Base-by-base conservation (phyloP, 2,888 invertebrate genomes). In the Drosophila birchii region DNA sequence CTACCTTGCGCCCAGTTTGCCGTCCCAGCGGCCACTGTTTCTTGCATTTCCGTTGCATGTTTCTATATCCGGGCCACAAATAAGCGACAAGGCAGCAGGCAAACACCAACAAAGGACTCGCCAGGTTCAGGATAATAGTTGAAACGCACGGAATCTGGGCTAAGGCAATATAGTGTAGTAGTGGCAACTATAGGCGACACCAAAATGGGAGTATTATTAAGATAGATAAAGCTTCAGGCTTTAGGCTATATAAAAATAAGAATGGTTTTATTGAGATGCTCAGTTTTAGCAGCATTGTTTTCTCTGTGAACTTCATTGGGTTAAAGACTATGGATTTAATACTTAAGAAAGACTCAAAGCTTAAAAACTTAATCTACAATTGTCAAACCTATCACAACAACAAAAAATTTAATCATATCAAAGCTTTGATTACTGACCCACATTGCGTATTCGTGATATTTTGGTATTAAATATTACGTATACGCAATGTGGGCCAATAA, bases 51-150 rank as follows among this genome's bases (percentile, higher is more conserved):
- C 81, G 75, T 73, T 85, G 78, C 73, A 76, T 71, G 79, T 79
- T 85, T 81, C 75, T 73, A 85, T 82, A 85, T 85, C 86, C 85
- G 79, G 81, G 47, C 62, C 70, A 64, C 78, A 80, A 75, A 76
- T 64, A 76, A 76, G 76, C 72, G 77, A 62, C 72, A 71, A 58
- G 76, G 60, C 58, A 63, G 39, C 51, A 34, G 3, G 34, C 57
- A 36, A 36, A 58, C 36, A 53, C 51, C 18, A 75, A 69, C 54
- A 32, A 81, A 71, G 67, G 78, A 66, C 51, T 64, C 67, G 51
- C 69, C 58, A 49, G 60, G 20, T 51, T 36, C 76, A 53, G 76
- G 59, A 57, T 68, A 68, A 49, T 55, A 67, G 72, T 57, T 54
- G 53, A 75, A 73, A 49, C 57, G 69, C 57, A 75, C 38, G 75